phyloP scores from a whole-genome alignment of 1,140 invertebrate genomes.

The Lepeophtheirus salmonis region DNA sequence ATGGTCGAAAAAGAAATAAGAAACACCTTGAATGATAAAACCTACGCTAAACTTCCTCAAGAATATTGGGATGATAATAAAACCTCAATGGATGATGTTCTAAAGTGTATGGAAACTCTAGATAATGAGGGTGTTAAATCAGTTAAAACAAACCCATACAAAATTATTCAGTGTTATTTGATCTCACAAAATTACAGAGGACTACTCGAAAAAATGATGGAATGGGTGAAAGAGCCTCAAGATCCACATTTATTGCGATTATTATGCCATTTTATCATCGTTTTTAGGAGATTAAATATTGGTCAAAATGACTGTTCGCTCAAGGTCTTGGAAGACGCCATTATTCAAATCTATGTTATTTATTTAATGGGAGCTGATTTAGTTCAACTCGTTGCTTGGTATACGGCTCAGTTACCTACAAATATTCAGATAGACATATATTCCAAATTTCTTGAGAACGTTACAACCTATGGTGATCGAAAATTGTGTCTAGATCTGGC shows the following conservation, averaged over 20 bases:
- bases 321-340: not conserved
- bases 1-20: slow-evolving; percentile 55
- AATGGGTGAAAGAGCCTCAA: not conserved
- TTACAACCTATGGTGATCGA: slow-evolving; percentile 40
- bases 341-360: not conserved
- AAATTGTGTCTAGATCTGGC: slow-evolving; percentile 23
- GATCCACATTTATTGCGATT: not conserved
- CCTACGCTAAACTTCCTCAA: slow-evolving; percentile 38
- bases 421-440: slow-evolving; percentile 52
- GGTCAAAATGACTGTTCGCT: not conserved
- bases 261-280: not conserved
- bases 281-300: not conserved
- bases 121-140: not conserved
- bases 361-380: slow-evolving; percentile 2
- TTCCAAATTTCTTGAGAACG: slow-evolving; percentile 50
- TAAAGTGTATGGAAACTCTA: not conserved
- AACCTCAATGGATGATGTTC: not conserved
- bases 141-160: not conserved
- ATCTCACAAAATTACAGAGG: not conserved
- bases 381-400: slow-evolving; percentile 58
- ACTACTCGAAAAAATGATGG: not conserved
- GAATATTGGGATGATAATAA: slow-evolving; percentile 59
- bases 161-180: not conserved
- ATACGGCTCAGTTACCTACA: slow-evolving; percentile 50
- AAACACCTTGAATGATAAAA: slow-evolving; percentile 24